Conservation (phyloP, 2,113 vertebrate species). For the Pseudorhombus dupliciocellatus region DNA sequence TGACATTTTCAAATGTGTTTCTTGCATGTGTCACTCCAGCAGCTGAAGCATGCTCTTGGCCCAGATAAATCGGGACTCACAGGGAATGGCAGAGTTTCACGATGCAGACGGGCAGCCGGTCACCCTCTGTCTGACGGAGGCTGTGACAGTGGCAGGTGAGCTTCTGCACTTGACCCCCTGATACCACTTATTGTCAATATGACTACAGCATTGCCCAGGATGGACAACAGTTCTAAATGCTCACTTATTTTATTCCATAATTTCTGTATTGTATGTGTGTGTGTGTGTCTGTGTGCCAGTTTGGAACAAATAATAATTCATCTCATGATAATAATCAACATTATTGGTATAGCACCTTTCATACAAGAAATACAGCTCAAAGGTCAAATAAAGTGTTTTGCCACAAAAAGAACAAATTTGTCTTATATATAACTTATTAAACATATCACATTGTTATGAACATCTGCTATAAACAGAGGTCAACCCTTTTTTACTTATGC, state of each 20-base stretch:
- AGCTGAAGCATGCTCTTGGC: constrained; percentile 96
- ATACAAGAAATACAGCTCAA: too few relatives aligned
- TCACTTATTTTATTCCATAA: neutral
- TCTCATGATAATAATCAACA: too few relatives aligned
- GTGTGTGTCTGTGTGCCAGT: too few relatives aligned
- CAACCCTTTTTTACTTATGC: too few relatives aligned
- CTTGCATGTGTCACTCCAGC: constrained; percentile 36
- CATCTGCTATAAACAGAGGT: too few relatives aligned
- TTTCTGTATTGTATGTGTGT: neutral
- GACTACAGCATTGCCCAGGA: too few relatives aligned
- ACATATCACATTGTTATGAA: too few relatives aligned
- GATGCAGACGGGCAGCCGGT: constrained; percentile 95
- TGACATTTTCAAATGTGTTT: constrained; percentile 3
- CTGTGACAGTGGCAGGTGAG: constrained; percentile 94
- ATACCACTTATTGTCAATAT: neutral
- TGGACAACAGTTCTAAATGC: neutral
- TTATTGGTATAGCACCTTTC: too few relatives aligned
- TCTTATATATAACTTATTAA: too few relatives aligned
- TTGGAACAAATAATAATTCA: too few relatives aligned
- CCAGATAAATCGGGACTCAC: constrained; percentile 97
- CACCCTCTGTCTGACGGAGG: constrained; percentile 94
- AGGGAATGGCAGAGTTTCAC: constrained; percentile 97
- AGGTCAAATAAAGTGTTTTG: too few relatives aligned
- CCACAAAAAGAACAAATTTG: too few relatives aligned
- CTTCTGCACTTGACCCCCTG: neutral